phyloP scores from a whole-genome alignment of 2,797 vertebrate genomes.

The Morelia viridis region DNA sequence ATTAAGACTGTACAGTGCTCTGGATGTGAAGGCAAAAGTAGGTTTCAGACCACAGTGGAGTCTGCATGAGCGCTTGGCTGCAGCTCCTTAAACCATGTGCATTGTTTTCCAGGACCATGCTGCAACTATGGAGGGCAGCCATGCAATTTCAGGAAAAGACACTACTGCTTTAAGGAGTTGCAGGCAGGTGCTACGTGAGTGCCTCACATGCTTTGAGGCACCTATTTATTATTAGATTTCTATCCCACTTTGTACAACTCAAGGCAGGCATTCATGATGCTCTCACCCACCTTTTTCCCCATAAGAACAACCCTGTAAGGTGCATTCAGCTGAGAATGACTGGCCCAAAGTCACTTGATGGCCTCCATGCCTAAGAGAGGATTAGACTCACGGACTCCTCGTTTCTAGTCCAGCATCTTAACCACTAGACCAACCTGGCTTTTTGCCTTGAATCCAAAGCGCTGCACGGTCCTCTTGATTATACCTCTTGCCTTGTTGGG shows the following conservation, averaged over 20 bases:
- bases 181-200: not conserved
- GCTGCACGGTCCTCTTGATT: not conserved
- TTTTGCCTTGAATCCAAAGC: not conserved
- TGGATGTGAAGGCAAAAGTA: not conserved
- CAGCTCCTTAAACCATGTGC: not conserved
- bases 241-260: not conserved
- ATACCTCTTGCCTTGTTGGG: not conserved
- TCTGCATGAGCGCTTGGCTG: not conserved
- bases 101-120: not conserved
- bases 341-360: not conserved
- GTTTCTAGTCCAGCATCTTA: not conserved
- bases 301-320: not conserved
- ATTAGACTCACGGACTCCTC: not conserved
- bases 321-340: not conserved
- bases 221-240: not conserved
- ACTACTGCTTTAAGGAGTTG: not conserved
- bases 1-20: not conserved
- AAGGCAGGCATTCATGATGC: not conserved
- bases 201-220: not conserved
- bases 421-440: not conserved
- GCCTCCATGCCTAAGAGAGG: not conserved
- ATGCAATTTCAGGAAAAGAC: not conserved
- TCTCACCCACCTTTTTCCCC: too few relatives aligned
- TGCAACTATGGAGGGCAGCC: not conserved
- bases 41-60: not conserved